phyloP scores from a whole-genome alignment of 2,113 vertebrate genomes.

The Athene cunicularia region DNA sequence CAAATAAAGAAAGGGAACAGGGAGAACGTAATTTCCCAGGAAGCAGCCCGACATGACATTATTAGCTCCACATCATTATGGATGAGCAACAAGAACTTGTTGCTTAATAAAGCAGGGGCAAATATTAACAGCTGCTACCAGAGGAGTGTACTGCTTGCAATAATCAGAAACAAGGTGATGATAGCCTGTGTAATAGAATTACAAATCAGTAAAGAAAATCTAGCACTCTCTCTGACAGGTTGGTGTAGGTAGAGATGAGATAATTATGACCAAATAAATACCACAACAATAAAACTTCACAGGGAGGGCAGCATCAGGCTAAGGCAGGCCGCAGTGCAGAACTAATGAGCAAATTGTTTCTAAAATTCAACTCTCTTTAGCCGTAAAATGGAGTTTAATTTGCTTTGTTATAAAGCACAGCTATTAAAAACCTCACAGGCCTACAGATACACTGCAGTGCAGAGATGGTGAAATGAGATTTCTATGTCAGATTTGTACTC shows the following conservation, averaged over 20 bases:
- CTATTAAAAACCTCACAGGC: slow-evolving; percentile 11
- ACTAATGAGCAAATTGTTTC: slow-evolving; percentile 14
- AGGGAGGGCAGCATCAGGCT: neutral
- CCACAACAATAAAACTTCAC: slow-evolving; percentile 27
- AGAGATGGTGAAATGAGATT: slow-evolving; percentile 20
- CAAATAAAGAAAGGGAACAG: neutral
- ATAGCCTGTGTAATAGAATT: slow-evolving; percentile 33
- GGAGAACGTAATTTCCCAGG: neutral
- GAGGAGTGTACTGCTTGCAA: neutral
- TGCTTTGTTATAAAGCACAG: slow-evolving; percentile 5
- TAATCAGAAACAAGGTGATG: slow-evolving; percentile 14
- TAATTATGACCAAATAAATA: slow-evolving; percentile 57
- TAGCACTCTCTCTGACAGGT: neutral
- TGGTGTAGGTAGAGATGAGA: slow-evolving; percentile 11
- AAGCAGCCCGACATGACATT: neutral
- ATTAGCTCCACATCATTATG: neutral
- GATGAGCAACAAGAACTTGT: slow-evolving; percentile 16
- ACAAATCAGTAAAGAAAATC: slow-evolving; percentile 39
- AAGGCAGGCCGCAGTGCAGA: neutral
- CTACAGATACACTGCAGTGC: neutral
- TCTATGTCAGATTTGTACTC: neutral
- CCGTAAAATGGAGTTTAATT: slow-evolving; percentile 56
- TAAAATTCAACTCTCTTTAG: slow-evolving; percentile 15
- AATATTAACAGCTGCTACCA: slow-evolving; percentile 31
- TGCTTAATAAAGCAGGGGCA: slow-evolving; percentile 45